These are phyloP conservation scores for Mythimna loreyi DNA, from an alignment of 2,888 invertebrate genomes.

Conservation along the genomic window DNA sequence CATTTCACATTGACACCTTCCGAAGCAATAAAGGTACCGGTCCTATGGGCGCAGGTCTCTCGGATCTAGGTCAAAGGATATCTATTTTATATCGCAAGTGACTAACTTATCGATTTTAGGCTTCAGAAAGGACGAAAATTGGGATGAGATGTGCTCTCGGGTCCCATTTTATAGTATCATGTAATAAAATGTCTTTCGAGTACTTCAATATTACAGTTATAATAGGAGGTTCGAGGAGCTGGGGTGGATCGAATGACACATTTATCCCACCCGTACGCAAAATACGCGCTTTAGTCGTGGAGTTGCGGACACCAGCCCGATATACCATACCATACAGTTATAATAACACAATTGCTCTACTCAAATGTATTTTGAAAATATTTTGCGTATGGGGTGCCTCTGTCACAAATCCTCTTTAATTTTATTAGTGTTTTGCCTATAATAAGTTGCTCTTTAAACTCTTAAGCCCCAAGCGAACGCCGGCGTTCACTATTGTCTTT, in stretches of 20 bases:
- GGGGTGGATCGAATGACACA: too few relatives aligned
- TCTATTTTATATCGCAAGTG: slow-evolving; percentile 14
- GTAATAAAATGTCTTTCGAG: not conserved
- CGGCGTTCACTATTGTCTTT: too few relatives aligned
- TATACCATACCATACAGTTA: too few relatives aligned
- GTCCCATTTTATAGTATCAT: too few relatives aligned
- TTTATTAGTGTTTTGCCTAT: not conserved
- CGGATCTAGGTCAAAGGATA: slow-evolving; percentile 17
- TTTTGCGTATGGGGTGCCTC: not conserved
- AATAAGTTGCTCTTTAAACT: slow-evolving; percentile 5
- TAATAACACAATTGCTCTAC: not conserved
- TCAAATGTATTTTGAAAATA: slow-evolving; percentile 8
- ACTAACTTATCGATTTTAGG: slow-evolving; percentile 2
- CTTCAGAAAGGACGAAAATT: not conserved
- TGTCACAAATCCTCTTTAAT: not conserved
- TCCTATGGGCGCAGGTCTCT: not conserved
- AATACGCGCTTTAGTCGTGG: too few relatives aligned
- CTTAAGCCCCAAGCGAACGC: too few relatives aligned
- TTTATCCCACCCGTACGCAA: too few relatives aligned
- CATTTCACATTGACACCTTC: not conserved
- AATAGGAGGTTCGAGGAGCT: too few relatives aligned
- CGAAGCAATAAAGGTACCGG: not conserved
- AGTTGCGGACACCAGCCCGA: too few relatives aligned
- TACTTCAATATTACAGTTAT: not conserved
- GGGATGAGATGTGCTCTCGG: not conserved